Evolutionary conservation across 1,140 invertebrate genomes (phyloP).

Genomic region (Chrysopa pallens): DNA sequence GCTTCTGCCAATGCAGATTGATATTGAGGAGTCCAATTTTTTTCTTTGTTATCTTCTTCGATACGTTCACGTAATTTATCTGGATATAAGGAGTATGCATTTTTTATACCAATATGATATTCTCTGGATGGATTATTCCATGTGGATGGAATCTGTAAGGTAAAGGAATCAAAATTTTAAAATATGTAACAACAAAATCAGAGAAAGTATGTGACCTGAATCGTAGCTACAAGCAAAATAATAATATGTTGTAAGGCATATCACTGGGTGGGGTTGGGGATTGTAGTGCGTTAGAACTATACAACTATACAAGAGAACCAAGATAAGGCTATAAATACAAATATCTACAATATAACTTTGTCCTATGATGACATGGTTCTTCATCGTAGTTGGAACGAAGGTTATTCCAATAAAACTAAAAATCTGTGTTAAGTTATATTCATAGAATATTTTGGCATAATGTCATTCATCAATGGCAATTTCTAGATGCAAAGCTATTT

Average conservation of each 20-base stretch:
- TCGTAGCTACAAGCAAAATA: neutral
- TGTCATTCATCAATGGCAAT: too few species aligned
- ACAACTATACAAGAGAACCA: too few species aligned
- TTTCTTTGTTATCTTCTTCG: constrained; percentile 64
- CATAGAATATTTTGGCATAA: too few species aligned
- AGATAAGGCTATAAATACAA: too few species aligned
- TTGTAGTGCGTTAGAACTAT: too few species aligned
- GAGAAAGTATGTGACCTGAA: constrained; percentile 1
- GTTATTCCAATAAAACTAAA: too few species aligned
- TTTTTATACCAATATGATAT: constrained; percentile 75
- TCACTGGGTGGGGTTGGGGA: neutral
- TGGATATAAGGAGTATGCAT: constrained; percentile 75
- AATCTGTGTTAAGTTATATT: too few species aligned
- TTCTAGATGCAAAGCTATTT: too few species aligned
- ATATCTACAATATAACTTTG: too few species aligned
- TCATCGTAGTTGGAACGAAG: too few species aligned
- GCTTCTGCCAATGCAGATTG: constrained; percentile 62
- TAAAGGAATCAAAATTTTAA: constrained; percentile 3
- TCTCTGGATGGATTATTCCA: constrained; percentile 74
- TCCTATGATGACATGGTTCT: too few species aligned
- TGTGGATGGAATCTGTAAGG: constrained; percentile 50
- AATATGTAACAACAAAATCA: neutral
- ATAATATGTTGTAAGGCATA: neutral
- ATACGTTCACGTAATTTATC: constrained; percentile 65
- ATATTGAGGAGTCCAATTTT: constrained; percentile 69